Conservation (phyloP, 2,113 vertebrate species). For the Euleptes europaea region DNA sequence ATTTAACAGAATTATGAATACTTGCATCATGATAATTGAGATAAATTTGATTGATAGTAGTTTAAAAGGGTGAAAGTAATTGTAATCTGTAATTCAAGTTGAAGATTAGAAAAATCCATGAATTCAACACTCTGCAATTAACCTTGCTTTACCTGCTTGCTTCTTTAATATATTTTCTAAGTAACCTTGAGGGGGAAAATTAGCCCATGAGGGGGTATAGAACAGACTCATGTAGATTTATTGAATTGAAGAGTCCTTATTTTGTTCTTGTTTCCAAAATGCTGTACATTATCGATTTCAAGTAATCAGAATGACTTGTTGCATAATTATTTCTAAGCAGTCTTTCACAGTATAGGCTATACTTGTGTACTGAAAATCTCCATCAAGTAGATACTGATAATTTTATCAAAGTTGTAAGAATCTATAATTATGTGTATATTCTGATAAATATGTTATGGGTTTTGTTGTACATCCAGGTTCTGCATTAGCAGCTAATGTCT, state of each 20-base stretch:
- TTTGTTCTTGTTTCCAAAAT: background rate
- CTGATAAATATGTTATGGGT: constrained; percentile 18
- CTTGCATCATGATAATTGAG: background rate
- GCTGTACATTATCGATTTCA: background rate
- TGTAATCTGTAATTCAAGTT: background rate
- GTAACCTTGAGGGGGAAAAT: background rate
- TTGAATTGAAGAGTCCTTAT: background rate
- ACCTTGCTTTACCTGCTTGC: background rate
- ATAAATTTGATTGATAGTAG: background rate
- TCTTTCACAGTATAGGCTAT: background rate
- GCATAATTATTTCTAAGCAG: background rate
- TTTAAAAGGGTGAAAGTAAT: background rate
- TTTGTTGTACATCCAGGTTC: constrained; percentile 80
- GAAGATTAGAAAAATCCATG: background rate
- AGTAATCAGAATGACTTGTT: background rate
- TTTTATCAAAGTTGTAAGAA: background rate
- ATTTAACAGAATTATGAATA: background rate
- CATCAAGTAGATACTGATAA: constrained; percentile 4
- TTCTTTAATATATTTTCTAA: background rate
- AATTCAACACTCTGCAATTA: background rate
- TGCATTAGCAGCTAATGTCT: constrained; percentile 95
- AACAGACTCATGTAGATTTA: background rate
- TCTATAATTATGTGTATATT: background rate
- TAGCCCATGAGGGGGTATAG: background rate
- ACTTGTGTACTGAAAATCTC: background rate